Base-by-base conservation (phyloP, 1,140 invertebrate species). In the Lysiphlebus fabarum region DNA sequence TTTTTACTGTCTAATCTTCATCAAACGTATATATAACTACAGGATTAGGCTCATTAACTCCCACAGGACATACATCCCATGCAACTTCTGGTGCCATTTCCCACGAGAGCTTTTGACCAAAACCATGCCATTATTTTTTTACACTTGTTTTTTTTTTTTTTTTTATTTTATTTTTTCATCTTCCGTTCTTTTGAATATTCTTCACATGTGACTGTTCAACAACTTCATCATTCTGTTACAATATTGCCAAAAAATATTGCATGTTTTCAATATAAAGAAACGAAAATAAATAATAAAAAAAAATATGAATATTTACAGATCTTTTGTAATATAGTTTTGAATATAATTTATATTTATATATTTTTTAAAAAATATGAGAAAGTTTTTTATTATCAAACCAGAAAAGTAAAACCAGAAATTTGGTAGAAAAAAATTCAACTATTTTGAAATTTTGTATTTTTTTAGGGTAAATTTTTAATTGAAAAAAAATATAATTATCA, bases 11-110 rank as follows among this genome's bases (percentile, higher is more conserved):
- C 67, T 74, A 75, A 74, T 75, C 71, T 71, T 45, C 62, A 56
- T 62, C 67, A 63, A 4, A 26, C 2, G 17, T 26, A 26, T 61
- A 55, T 60, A 57, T 60, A 59, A 56, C 64, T 62, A 59, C 48
- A 67, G 71, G 73, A 77, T 77, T 77, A 77, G 66, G 61, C 74
- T 78, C 74, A 71, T 79, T 78, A 79, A 77, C 71, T 74, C 67
- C 54, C 58, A 54, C 66, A 62, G 64, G 62, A 60, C 62, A n/a
- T n/a, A 59, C 54, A 40, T 58, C 53, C 37, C 14, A 7, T 33
- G n/a, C 12, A 40, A 6, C 47, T 37, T 43, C 48, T 48, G 58
- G 53, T 53, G 56, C 59, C 62, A 65, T 61, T 76, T 77, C 73
- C 68, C 75, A 75, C 73, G 71, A 62, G 62, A 12, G 12, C 47